Evolutionary conservation across 2,888 invertebrate genomes (phyloP).

Genomic region (Clusia tigrina): DNA sequence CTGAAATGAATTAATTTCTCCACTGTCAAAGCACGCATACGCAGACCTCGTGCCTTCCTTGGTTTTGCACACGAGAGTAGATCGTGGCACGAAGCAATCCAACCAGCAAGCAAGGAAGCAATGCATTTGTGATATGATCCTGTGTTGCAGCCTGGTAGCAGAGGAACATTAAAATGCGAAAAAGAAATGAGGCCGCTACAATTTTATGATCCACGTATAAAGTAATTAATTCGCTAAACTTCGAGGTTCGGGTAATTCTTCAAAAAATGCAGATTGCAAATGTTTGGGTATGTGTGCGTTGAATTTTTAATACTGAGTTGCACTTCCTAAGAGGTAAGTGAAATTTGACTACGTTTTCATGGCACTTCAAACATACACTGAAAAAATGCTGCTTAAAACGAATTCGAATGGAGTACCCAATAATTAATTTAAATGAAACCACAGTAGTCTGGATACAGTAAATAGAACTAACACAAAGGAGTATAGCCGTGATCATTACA

Average conservation of each 20-base stretch:
- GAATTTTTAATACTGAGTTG: constrained; percentile 30
- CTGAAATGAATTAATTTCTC: constrained; percentile 18
- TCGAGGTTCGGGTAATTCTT: constrained; percentile 52
- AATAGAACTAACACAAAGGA: too few relatives aligned
- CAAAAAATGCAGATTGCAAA: constrained; percentile 9
- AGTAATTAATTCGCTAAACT: constrained; percentile 62
- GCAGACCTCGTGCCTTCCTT: constrained; percentile 3
- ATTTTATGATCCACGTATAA: constrained; percentile 40
- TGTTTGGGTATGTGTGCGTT: constrained; percentile 13
- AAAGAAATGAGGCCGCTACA: constrained; percentile 21
- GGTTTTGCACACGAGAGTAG: too few relatives aligned
- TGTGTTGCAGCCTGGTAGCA: not conserved
- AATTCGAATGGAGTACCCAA: not conserved
- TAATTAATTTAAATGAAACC: too few relatives aligned
- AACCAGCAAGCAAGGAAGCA: not conserved
- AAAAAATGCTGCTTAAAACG: not conserved
- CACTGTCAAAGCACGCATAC: constrained; percentile 26
- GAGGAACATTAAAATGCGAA: not conserved
- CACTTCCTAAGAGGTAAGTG: constrained; percentile 8
- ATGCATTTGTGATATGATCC: not conserved
- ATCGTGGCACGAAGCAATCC: not conserved
- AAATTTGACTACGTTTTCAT: not conserved
- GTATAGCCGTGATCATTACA: too few relatives aligned
- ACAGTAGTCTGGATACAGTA: too few relatives aligned
- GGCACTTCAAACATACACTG: not conserved